Percentiles rank a stretch among this genome's conserved stretches.
These are phyloP conservation scores for Clarias pachynema DNA, from an alignment of 2,797 vertebrate species.

Conservation along the genomic window DNA sequence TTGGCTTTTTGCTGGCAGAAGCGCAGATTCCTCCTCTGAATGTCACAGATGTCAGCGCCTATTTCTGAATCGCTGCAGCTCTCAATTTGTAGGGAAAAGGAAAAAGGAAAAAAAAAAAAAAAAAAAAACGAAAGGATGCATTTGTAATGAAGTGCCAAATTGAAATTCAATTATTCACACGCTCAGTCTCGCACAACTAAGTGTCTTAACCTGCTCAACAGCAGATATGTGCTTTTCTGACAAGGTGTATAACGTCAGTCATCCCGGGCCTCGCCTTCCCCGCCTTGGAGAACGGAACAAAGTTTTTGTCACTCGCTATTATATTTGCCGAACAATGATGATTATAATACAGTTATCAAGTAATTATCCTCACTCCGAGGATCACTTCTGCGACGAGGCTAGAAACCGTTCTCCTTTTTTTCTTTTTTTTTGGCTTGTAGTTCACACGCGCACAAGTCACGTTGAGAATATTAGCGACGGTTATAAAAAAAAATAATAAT, in stretches of 20 bases:
- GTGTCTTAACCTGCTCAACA: constrained; percentile 43
- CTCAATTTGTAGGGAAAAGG: constrained; percentile 61
- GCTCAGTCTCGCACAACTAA: constrained; percentile 45
- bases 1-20: constrained; percentile 67
- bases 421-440: constrained; percentile 7
- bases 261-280: not conserved
- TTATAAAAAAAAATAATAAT: not conserved
- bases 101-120: too few relatives aligned
- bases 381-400: constrained; percentile 22
- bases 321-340: constrained; percentile 36
- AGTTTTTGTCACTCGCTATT: constrained; percentile 29
- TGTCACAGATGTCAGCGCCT: constrained; percentile 74
- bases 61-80: constrained; percentile 65
- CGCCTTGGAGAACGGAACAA: constrained; percentile 19
- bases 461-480: not conserved
- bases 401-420: not conserved
- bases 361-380: constrained; percentile 22
- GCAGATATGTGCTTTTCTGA: constrained; percentile 47
- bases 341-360: constrained; percentile 46
- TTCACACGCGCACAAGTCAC: not conserved
- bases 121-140: constrained; percentile 56
- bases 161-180: constrained; percentile 71
- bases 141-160: constrained; percentile 71
- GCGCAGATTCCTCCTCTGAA: constrained; percentile 70
- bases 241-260: constrained; percentile 35